Conservation (phyloP, 2,888 invertebrate species). For the Monochamus alternatus region DNA sequence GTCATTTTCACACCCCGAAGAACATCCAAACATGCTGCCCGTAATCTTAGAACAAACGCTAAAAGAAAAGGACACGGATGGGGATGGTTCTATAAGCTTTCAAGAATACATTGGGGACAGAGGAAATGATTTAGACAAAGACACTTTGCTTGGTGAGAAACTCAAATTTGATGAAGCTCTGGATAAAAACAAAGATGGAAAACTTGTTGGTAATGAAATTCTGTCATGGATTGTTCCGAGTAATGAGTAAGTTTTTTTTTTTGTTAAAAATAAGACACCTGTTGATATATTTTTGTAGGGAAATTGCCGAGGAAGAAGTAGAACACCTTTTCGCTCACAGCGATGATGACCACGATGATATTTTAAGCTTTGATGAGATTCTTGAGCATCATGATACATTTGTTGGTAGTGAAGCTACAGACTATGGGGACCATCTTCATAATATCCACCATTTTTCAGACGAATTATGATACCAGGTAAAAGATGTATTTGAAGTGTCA, state of each 20-base stretch:
- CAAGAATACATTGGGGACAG: slow-evolving; percentile 85
- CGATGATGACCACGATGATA: slow-evolving; percentile 88
- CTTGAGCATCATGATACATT: slow-evolving; percentile 89
- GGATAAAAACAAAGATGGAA: slow-evolving; percentile 89
- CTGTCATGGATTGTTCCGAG: slow-evolving; percentile 92
- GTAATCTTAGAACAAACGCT: slow-evolving; percentile 87
- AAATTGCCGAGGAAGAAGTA: slow-evolving; percentile 92
- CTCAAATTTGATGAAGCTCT: slow-evolving; percentile 90
- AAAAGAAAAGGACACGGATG: slow-evolving; percentile 87
- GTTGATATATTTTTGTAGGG: slow-evolving; percentile 71
- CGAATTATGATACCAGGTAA: slow-evolving; percentile 77
- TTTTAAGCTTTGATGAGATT: slow-evolving; percentile 86
- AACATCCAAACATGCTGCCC: slow-evolving; percentile 89
- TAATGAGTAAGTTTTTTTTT: slow-evolving; percentile 80
- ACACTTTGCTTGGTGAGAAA: slow-evolving; percentile 82
- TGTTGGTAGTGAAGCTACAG: slow-evolving; percentile 94
- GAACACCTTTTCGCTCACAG: slow-evolving; percentile 90
- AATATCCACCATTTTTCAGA: slow-evolving; percentile 86
- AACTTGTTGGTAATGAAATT: slow-evolving; percentile 85
- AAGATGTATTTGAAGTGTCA: background rate
- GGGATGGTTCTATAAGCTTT: slow-evolving; percentile 89
- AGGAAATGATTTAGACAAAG: slow-evolving; percentile 81
- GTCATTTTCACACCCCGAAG: slow-evolving; percentile 94
- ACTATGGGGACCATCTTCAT: slow-evolving; percentile 88
- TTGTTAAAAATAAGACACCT: background rate